Conservation (phyloP, 2,113 vertebrate species). For the Apodemus speciosus region DNA sequence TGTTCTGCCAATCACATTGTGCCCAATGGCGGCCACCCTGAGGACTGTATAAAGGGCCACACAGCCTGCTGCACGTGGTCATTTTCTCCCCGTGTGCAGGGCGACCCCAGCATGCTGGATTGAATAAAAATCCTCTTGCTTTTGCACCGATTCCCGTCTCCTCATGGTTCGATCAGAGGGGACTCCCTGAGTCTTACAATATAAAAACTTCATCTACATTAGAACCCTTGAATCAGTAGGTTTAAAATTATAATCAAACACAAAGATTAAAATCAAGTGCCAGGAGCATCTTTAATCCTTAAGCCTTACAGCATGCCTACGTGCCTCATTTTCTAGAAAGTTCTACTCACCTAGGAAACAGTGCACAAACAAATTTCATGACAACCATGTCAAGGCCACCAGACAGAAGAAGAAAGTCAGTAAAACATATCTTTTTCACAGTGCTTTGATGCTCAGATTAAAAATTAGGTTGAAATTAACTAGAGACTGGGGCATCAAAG, state of each 20-base stretch:
- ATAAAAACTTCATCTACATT: not conserved
- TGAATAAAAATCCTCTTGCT: no score
- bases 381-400: not conserved
- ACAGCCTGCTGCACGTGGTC: no score
- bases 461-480: conserved; percentile 4
- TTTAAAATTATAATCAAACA: not conserved
- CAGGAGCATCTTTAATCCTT: not conserved
- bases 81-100: no score
- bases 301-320: not conserved
- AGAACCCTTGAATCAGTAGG: not conserved
- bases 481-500: not conserved
- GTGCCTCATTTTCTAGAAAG: conserved; percentile 55
- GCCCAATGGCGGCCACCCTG: no score
- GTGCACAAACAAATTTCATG: not conserved
- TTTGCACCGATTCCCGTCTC: no score
- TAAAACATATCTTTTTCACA: not conserved
- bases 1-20: no score
- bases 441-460: not conserved
- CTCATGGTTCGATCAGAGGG: no score
- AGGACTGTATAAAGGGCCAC: no score
- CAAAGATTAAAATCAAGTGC: not conserved
- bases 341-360: not conserved
- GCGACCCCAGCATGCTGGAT: no score
- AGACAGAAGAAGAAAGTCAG: not conserved
- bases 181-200: not conserved